A percentile compares a stretch with the other conserved stretches of the same genome.
These are phyloP conservation scores for Spilarctia lutea DNA, from an alignment of 2,888 invertebrate species.

Conservation along the genomic window DNA sequence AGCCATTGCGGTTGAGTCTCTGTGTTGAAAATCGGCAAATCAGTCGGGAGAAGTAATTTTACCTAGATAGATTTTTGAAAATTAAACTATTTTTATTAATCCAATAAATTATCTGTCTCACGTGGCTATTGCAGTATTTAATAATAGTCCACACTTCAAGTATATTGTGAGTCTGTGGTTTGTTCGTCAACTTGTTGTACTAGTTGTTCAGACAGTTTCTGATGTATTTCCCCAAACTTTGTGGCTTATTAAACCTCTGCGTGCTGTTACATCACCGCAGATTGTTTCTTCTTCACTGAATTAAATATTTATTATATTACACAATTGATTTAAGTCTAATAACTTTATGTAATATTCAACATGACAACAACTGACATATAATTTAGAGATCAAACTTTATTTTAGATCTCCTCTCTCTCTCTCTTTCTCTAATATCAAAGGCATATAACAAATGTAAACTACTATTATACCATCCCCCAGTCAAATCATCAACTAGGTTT, in stretches of 20 bases:
- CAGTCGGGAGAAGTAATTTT: background rate
- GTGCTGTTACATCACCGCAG: background rate
- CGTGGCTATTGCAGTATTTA: background rate
- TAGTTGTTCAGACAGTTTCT: conserved; percentile 1
- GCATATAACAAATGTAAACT: background rate
- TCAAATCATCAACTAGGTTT: no score
- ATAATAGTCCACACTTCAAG: background rate
- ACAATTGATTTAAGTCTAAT: background rate
- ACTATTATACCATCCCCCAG: background rate
- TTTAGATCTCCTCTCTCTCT: background rate
- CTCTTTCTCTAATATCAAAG: no score
- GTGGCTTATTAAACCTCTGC: conserved; percentile 1
- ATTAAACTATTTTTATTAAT: background rate
- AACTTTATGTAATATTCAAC: background rate
- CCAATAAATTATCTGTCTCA: background rate
- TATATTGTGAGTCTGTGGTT: background rate
- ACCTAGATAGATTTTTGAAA: no score
- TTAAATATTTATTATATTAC: background rate
- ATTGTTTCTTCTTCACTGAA: background rate
- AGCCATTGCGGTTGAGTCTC: background rate
- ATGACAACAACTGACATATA: background rate
- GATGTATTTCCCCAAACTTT: background rate
- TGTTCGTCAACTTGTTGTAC: conserved; percentile 4
- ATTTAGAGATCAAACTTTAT: background rate
- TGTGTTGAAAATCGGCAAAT: background rate